Base-by-base conservation (phyloP, 1,140 invertebrate species). In the Drosophila seguyi region DNA sequence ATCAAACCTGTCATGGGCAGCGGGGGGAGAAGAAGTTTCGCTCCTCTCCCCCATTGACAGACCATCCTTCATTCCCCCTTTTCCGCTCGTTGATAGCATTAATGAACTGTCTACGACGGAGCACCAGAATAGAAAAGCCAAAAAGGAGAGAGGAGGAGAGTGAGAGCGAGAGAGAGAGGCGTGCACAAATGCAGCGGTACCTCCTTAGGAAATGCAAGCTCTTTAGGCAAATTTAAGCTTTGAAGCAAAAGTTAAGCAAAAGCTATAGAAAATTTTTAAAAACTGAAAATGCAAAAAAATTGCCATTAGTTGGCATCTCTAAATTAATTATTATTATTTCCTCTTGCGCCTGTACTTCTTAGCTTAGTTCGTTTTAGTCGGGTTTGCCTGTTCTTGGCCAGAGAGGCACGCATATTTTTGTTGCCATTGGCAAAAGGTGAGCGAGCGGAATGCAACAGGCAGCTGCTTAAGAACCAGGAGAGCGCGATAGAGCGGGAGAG, bases 71-170 rank as follows among this genome's bases (percentile, higher is more conserved):
- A 41, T 61, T 48, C 25, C 58, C 52, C 58, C 60, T 48, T 61
- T 65, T 76, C 57, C 48, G 45, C 74, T 75, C 75, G 76, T 74
- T 80, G 76, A 83, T 87, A 88, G 77, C 84, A 83, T 88, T 87
- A 87, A 87, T 87, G 76, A 87, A 87, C 84, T 87, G 84, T 88
- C 84, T 87, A 82, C 83, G 76, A 20, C 75, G 63, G 41, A 34
- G 75, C 82, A 87, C 80, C 79, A 88, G 84, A 87, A 87, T 88
- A 87, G 84, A 88, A 82, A 79, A 69, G 44, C 50, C 31, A 36
- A 53, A 34, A 8, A 29, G 44, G 14, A 31, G 20, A 63, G 42
- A 60, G 56, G 55, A 25, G 42, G 14, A 66, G 45, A 53, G 31
- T 34, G 42, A 38, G 27, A 53, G 31, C 42, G 42, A 38, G 27